Percentiles rank a stretch among this genome's conserved stretches.
These are phyloP conservation scores for Hyalella azteca DNA, from an alignment of 2,888 invertebrate species.

Conservation along the genomic window DNA sequence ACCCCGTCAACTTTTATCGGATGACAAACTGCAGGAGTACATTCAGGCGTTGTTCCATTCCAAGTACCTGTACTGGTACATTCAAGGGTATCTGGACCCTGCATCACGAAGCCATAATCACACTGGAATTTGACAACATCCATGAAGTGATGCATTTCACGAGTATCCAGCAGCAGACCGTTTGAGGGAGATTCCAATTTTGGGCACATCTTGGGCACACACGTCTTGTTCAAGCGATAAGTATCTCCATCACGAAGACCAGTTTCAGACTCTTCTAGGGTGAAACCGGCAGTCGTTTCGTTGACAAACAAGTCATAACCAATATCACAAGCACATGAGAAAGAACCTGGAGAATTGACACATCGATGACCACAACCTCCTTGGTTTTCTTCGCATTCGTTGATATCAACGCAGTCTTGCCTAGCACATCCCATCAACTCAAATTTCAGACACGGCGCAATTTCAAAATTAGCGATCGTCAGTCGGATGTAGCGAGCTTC, in stretches of 20 bases:
- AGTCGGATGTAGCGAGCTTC: conserved; percentile 88
- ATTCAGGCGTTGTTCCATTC: conserved; percentile 89
- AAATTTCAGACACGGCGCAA: conserved; percentile 85
- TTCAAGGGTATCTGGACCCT: conserved; percentile 81
- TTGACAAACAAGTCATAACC: conserved; percentile 85
- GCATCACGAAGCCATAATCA: conserved; percentile 91
- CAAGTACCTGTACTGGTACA: conserved; percentile 90
- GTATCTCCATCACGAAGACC: conserved; percentile 88
- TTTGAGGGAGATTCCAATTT: conserved; percentile 78
- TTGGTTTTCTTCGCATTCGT: conserved; percentile 84
- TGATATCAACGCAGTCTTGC: conserved; percentile 85
- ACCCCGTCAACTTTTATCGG: conserved; percentile 58
- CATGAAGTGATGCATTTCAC: conserved; percentile 82
- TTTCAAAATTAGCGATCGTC: conserved; percentile 74
- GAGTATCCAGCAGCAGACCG: conserved; percentile 81
- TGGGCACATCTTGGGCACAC: conserved; percentile 91
- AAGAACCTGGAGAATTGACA: conserved; percentile 84
- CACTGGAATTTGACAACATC: conserved; percentile 91
- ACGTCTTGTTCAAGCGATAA: conserved; percentile 90
- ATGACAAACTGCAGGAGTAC: conserved; percentile 60
- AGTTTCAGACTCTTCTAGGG: conserved; percentile 79
- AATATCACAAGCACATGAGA: conserved; percentile 84
- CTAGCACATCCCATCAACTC: conserved; percentile 93
- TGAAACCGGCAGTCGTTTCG: conserved; percentile 89
- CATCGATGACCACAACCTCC: conserved; percentile 95